A percentile compares a stretch with the other conserved stretches of the same genome.
Evolutionary conservation across 2,797 vertebrate genomes (phyloP).

Genomic region (Acipenser transmontanus): DNA sequence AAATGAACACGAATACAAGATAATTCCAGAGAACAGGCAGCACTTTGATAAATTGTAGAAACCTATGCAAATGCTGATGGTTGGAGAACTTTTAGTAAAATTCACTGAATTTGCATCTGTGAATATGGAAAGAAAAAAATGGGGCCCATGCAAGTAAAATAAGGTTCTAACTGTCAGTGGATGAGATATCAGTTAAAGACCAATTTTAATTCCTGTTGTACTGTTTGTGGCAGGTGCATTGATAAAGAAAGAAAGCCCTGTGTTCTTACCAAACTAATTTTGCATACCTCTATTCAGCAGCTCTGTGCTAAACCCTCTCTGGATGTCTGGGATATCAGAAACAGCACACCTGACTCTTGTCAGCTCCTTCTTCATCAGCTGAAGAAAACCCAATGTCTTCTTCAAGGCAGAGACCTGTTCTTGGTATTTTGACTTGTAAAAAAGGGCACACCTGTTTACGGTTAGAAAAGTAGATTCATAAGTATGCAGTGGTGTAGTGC

Average conservation of each 20-base stretch:
- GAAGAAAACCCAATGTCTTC: slow-evolving; percentile 50
- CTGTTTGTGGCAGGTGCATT: too few relatives aligned
- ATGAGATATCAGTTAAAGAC: too few relatives aligned
- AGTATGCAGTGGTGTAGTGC: too few relatives aligned
- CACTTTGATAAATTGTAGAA: background rate
- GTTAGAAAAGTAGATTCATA: too few relatives aligned
- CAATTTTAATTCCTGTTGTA: too few relatives aligned
- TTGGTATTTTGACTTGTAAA: slow-evolving; percentile 49
- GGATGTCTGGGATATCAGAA: slow-evolving; percentile 49
- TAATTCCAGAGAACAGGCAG: background rate
- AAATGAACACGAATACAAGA: background rate
- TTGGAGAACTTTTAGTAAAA: background rate
- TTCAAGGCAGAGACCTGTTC: slow-evolving; percentile 51
- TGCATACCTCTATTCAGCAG: slow-evolving; percentile 33
- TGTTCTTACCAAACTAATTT: too few relatives aligned
- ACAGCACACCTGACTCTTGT: slow-evolving; percentile 56
- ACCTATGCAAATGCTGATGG: background rate
- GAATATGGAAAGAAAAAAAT: too few relatives aligned
- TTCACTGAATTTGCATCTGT: background rate
- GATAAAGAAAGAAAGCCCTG: too few relatives aligned
- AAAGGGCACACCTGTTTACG: slow-evolving; percentile 11
- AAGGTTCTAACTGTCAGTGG: too few relatives aligned
- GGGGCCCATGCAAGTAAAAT: too few relatives aligned
- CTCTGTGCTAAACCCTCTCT: slow-evolving; percentile 43
- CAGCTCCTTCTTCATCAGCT: slow-evolving; percentile 50